Evolutionary conservation across 2,113 vertebrate species (phyloP), one percentile per base, ranked within the genome.

Genomic region (Rafetus swinhoei): DNA sequence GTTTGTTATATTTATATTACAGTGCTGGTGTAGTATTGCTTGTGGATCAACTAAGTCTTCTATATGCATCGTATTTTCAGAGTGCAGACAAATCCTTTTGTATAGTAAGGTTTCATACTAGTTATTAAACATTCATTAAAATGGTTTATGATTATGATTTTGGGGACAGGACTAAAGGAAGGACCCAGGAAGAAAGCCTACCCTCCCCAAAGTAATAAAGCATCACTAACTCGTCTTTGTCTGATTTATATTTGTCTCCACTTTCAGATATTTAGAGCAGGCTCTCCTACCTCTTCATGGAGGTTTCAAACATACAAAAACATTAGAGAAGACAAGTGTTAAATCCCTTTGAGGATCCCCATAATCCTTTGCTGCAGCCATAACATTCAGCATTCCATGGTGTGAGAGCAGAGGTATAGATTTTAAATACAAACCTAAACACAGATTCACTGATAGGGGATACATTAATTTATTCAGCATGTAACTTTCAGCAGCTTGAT

Each of bases 401-500:
- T 89, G 72, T 27, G 81, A 1, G 39, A 97, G 89, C 74, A 93
- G 88, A 69, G 4, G 74, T 96, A 97, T 92, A 92, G 94, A 97
- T 97, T 97, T 97, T 97, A 97, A 97, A 97, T 45, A 95, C 96
- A 95, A 94, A 92, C 22, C 96, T 94, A 95, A 97, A 97, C 93
- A 97, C 96, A 97, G 95, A 96, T 94, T 96, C 96, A 97, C 97
- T 97, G 97, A 96, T 87, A 96, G 93, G 87, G 91, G 96, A 97
- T 96, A 96, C 74, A 96, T 97, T 97, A 97, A 69, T 0, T 97
- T 97, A 69, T 0, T 0, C 92, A 89, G 82, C 84, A 59, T 8
- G 4, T 55, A 95, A 87, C 90, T 12, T 94, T 14, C 69, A 93
- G 87, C 55, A 85, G 69, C 90, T 84, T 29, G 0, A 54, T 82